Percentiles rank a stretch among this genome's conserved stretches.
These are phyloP conservation scores for Boloria selene DNA, from an alignment of 2,888 invertebrate genomes.

Conservation along the genomic window DNA sequence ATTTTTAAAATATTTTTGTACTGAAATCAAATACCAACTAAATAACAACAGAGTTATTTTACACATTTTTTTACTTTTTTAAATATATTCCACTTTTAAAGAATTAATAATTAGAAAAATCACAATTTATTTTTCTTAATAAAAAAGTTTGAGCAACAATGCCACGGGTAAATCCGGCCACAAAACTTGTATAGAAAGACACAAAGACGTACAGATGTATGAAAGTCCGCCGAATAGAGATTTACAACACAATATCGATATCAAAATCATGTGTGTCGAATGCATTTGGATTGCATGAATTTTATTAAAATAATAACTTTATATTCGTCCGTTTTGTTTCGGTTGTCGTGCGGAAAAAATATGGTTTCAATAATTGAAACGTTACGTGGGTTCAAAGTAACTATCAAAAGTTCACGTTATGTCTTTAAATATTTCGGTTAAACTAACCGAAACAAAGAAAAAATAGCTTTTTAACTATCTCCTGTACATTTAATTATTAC, in stretches of 20 bases:
- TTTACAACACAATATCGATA: conserved; percentile 34
- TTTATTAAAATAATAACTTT: conserved; percentile 19
- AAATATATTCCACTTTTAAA: too few relatives aligned
- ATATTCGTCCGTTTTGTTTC: neutral
- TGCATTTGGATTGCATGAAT: conserved; percentile 8
- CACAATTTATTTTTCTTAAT: neutral
- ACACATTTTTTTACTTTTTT: too few relatives aligned
- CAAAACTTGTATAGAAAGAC: conserved; percentile 34
- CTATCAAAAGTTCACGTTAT: conserved; percentile 5
- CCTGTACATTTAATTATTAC: too few relatives aligned
- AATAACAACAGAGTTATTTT: too few relatives aligned
- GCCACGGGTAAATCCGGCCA: conserved; percentile 43
- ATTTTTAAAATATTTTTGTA: too few relatives aligned
- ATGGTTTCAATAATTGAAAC: conserved; percentile 13
- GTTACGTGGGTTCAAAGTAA: conserved; percentile 1
- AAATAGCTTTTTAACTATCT: too few relatives aligned
- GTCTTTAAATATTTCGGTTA: conserved; percentile 7
- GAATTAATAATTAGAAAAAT: neutral
- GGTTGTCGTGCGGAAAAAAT: conserved; percentile 8
- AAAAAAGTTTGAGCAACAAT: conserved; percentile 42
- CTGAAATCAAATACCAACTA: too few relatives aligned
- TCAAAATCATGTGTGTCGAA: neutral
- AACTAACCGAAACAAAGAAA: too few relatives aligned
- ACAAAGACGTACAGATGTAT: conserved; percentile 16
- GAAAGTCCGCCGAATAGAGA: conserved; percentile 35